Base-by-base conservation (phyloP, 2,888 invertebrate genomes). In the Sycophila texana region DNA sequence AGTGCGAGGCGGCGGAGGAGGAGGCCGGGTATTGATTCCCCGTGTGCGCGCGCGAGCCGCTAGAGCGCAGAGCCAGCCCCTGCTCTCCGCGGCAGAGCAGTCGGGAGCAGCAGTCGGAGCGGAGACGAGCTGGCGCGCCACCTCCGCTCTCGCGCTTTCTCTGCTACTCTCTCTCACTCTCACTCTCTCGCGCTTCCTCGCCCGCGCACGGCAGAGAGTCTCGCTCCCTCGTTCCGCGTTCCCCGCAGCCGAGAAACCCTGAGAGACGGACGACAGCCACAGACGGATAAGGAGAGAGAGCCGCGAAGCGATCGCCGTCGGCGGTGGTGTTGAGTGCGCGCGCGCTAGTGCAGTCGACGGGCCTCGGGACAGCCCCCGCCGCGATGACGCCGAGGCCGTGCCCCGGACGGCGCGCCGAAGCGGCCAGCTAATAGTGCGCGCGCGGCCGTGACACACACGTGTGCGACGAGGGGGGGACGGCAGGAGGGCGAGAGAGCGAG, bases 1-100 rank as follows among this genome's bases (percentile, higher is more conserved):
- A 51, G 74, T 20, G 57, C 18, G 47, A 65, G 58, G 16, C 53
- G 53, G 61, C 13, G 18, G 20, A 53, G 78, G 58, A 51, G 70
- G 71, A 63, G 61, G 61, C 60, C 61, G 74, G 70, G 77, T 89
- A 89, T 89, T 89, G 89, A 89, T 89, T 89, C 89, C 85, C 87
- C 87, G 87, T 87, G 88, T 86, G 87, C 70, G 80, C 65, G 86
- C 83, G 82, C 84, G 85, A 84, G 85, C 84, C 83, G 74, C 74
- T 13, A 18, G 39, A 39, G 65, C 49, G 71, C 20, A 74, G 58
- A 18, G 49, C 14, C 51, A 20, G 18, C 47, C 14, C 20, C 58
- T 57, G 30, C 70, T 18, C 55, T 22, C 68, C 26, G 53, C 22
- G 16, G 68, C 68, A 57, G 70, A 60, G 60, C 63, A 88, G 88